phyloP scores from a whole-genome alignment of 2,797 vertebrate genomes.

The Squalus acanthias region DNA sequence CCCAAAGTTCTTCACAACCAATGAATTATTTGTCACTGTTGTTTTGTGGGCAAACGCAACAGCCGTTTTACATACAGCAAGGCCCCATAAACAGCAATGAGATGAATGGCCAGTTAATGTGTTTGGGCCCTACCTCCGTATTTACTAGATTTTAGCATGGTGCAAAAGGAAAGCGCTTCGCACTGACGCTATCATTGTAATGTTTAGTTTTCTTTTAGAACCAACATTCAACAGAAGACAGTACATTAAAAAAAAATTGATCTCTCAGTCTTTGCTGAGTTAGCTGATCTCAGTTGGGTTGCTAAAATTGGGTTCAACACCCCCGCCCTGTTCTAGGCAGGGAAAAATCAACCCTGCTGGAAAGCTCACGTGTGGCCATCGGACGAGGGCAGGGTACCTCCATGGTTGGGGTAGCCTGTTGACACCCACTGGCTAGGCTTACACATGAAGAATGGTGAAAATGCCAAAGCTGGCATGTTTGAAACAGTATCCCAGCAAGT shows the following conservation, averaged over 20 bases:
- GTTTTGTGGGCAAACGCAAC: neutral
- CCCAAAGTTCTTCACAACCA: neutral
- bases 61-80: neutral
- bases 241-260: neutral
- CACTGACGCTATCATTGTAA: neutral
- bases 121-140: neutral
- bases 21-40: neutral
- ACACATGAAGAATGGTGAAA: neutral
- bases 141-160: neutral
- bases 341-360: neutral
- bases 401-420: neutral
- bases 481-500: neutral
- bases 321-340: neutral
- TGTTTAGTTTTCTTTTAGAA: neutral
- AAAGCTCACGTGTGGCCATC: neutral
- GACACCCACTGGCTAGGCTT: neutral
- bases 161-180: neutral
- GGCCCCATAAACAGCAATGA: neutral
- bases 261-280: neutral
- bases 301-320: neutral
- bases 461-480: neutral
- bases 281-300: neutral
- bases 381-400: neutral
- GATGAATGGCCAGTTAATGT: neutral
- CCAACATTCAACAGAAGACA: neutral